These are phyloP conservation scores for Lasaia peninsularis DNA, from an alignment of 1,140 invertebrate species.

Conservation along the genomic window DNA sequence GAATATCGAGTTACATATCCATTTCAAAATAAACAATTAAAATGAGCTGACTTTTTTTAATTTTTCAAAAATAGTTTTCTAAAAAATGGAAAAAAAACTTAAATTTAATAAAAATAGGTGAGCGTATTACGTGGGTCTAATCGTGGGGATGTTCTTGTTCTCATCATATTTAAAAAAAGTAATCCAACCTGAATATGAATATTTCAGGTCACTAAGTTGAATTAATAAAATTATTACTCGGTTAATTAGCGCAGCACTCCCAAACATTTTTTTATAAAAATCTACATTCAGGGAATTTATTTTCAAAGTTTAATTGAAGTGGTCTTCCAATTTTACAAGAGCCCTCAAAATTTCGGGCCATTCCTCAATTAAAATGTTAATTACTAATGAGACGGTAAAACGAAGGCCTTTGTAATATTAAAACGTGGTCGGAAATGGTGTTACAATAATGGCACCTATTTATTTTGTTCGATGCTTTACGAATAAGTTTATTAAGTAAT, in stretches of 20 bases:
- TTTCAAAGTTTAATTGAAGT: slow-evolving; percentile 12
- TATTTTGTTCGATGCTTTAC: slow-evolving; percentile 4
- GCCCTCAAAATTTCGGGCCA: slow-evolving; percentile 8
- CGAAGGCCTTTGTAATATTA: slow-evolving; percentile 11
- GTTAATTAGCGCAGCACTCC: slow-evolving; percentile 8
- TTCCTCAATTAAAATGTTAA: slow-evolving; percentile 12
- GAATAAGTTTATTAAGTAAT: neutral
- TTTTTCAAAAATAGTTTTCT: no score
- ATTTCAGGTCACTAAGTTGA: neutral
- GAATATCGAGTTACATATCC: no score
- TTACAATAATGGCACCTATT: slow-evolving; percentile 1
- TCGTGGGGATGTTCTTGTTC: no score
- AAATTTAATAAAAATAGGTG: no score
- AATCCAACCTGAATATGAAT: neutral
- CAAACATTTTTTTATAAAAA: slow-evolving; percentile 11
- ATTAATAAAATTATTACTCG: slow-evolving; percentile 3
- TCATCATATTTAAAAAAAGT: no score
- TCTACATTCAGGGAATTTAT: slow-evolving; percentile 9
- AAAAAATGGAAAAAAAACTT: no score
- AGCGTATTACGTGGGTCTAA: no score
- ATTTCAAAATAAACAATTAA: no score
- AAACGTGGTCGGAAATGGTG: neutral
- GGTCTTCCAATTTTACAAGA: slow-evolving; percentile 8
- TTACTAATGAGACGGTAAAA: slow-evolving; percentile 11
- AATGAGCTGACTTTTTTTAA: no score